Evolutionary conservation across 37 sponge, comb jelly and placozoan species (phyloP).

Genomic region (Amphimedon queenslandica): DNA sequence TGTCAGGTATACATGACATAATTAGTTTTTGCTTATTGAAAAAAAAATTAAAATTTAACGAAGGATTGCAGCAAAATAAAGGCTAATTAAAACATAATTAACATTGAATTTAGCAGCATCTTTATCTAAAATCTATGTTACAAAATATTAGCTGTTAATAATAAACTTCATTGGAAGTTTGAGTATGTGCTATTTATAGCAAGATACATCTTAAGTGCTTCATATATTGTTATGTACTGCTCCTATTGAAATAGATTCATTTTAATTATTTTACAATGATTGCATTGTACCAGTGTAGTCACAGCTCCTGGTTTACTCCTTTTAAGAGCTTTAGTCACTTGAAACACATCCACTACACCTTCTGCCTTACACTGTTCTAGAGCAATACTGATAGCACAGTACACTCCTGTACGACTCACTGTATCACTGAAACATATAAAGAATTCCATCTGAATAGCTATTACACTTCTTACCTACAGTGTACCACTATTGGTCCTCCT

Average conservation of each 20-base stretch:
- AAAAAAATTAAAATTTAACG: no score
- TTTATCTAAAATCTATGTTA: no score
- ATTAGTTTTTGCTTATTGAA: no score
- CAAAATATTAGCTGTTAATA: no score
- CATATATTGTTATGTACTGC: slow-evolving; percentile 41
- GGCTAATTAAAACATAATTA: no score
- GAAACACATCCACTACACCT: slow-evolving; percentile 80
- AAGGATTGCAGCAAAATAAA: no score
- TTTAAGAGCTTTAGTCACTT: slow-evolving; percentile 56
- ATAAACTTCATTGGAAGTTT: slow-evolving; percentile 63
- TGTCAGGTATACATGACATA: no score
- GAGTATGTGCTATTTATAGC: slow-evolving; percentile 61
- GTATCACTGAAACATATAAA: slow-evolving; percentile 60
- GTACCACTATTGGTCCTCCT: no score
- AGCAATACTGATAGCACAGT: slow-evolving; percentile 52
- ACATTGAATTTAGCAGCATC: no score
- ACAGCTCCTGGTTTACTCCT: slow-evolving; percentile 57
- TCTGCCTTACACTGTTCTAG: slow-evolving; percentile 71
- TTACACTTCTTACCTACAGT: no score
- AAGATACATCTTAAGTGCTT: slow-evolving; percentile 38
- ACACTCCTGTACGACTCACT: slow-evolving; percentile 53
- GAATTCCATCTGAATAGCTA: no score
- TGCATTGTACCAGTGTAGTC: slow-evolving; percentile 37
- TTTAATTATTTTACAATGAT: not conserved
- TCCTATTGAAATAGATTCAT: slow-evolving; percentile 35